Evolutionary conservation across 2,113 vertebrate species (phyloP), one percentile per base, ranked within the genome.

Genomic region (Catharus bicknelli): DNA sequence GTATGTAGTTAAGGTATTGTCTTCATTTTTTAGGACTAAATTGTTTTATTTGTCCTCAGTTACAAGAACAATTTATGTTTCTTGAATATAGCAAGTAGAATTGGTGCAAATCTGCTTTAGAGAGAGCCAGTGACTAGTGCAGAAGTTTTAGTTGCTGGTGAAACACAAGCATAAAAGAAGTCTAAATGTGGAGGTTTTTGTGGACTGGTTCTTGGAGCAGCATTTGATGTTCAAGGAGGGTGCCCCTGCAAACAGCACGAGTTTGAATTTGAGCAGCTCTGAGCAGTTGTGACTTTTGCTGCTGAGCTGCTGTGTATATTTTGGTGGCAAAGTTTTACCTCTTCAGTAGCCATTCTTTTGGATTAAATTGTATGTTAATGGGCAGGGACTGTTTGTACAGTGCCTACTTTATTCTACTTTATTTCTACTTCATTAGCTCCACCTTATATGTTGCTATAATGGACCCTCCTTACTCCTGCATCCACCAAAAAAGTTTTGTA

Each of bases 211-310:
- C 25, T 47, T 82, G 51, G 32, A 58, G 36, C 17, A 50, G 23
- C 42, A 19, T 69, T 58, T 1, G 2, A 13, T 29, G 53, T 14
- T 32, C 0, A 0, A 13, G 43, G 54, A 68, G 12, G 13, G 15
- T 45, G 14, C 5, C 15, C 30, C 27, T 45, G 34, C 22, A 57
- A 72, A 59, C 8, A 34, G 50, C 10, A 0, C 2, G 3, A 51
- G 21, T 25, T 70, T 64, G 42, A 5, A 5, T 58, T 81, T 30
- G 2, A 5, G 8, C 7, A 16, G 1, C 29, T 81, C 34, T 48
- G 63, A 10, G 20, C 43, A 40, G 5, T 38, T 50, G 25, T 45
- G 32, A 20, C 50, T 30, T 79, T 47, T 48, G 26, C 12, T 1
- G 1, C 42, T 63, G 66, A 18, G 13, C 11, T 63, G 11, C 27